phyloP scores from a whole-genome alignment of 2,888 invertebrate species.

The Nomada ferruginata region DNA sequence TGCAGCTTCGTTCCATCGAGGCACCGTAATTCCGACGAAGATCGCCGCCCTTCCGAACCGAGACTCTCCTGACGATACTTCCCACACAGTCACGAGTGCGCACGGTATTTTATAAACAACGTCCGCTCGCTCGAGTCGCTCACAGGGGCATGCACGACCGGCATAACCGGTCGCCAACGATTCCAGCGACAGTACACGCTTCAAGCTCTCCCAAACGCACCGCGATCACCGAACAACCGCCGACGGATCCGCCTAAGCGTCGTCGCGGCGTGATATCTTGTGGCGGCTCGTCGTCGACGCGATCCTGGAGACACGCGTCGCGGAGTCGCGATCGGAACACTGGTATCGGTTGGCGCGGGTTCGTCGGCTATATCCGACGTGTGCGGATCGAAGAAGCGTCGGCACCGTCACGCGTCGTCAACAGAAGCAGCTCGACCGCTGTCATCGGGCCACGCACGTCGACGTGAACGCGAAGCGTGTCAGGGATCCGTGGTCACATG shows the following conservation, averaged over 20 bases:
- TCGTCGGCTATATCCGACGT: neutral
- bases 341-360: neutral
- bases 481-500: slow-evolving; percentile 47
- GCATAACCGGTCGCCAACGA: neutral
- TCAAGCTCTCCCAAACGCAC: neutral
- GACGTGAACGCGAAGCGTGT: slow-evolving; percentile 32
- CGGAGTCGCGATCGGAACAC: slow-evolving; percentile 35
- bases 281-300: neutral
- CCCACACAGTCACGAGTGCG: neutral
- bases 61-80: too few species aligned
- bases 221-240: neutral
- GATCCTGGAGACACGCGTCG: neutral
- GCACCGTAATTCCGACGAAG: neutral
- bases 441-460: slow-evolving; percentile 28
- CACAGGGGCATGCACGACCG: neutral
- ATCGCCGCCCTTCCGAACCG: neutral
- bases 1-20: neutral
- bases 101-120: neutral
- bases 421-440: slow-evolving; percentile 29
- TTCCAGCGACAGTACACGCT: neutral
- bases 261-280: neutral
- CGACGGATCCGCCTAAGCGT: neutral
- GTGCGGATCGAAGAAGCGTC: slow-evolving; percentile 38
- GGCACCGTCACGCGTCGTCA: slow-evolving; percentile 26
- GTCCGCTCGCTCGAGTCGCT: neutral